phyloP scores from a whole-genome alignment of 2,113 vertebrate species.

The Rutilus rutilus region DNA sequence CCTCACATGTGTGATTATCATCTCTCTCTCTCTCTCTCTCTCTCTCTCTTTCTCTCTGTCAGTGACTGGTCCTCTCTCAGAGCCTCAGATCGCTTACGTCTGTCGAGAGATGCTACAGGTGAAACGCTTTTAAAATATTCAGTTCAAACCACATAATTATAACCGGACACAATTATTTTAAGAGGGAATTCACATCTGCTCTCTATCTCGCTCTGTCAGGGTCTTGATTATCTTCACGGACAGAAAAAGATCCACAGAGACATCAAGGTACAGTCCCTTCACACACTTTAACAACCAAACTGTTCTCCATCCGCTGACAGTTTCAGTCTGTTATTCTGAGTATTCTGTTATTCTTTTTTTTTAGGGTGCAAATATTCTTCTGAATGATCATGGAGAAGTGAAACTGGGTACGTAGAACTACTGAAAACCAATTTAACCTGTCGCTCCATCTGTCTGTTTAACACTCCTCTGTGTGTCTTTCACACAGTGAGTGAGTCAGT shows the following conservation, averaged over 20 bases:
- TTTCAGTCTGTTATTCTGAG: not conserved
- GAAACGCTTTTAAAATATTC: slow-evolving; percentile 19
- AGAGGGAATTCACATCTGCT: not conserved
- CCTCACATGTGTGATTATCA: too few species aligned
- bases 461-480: not conserved
- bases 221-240: slow-evolving; percentile 86
- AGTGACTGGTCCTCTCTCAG: slow-evolving; percentile 86
- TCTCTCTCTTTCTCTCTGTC: not conserved
- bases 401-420: slow-evolving; percentile 81
- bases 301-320: too few species aligned
- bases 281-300: not conserved
- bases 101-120: slow-evolving; percentile 91
- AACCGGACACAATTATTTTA: not conserved
- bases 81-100: slow-evolving; percentile 87
- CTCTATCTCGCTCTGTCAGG: slow-evolving; percentile 70
- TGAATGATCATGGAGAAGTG: slow-evolving; percentile 87
- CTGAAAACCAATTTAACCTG: not conserved
- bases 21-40: too few species aligned
- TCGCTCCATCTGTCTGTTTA: not conserved
- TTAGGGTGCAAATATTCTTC: slow-evolving; percentile 91
- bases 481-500: too few species aligned
- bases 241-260: slow-evolving; percentile 93
- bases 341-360: slow-evolving; percentile 39
- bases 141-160: not conserved
- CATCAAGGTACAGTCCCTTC: slow-evolving; percentile 80